Percentiles rank a stretch among this genome's conserved stretches.
phyloP scores from a whole-genome alignment of 2,888 invertebrate genomes.

The Xestia rhomboidea region DNA sequence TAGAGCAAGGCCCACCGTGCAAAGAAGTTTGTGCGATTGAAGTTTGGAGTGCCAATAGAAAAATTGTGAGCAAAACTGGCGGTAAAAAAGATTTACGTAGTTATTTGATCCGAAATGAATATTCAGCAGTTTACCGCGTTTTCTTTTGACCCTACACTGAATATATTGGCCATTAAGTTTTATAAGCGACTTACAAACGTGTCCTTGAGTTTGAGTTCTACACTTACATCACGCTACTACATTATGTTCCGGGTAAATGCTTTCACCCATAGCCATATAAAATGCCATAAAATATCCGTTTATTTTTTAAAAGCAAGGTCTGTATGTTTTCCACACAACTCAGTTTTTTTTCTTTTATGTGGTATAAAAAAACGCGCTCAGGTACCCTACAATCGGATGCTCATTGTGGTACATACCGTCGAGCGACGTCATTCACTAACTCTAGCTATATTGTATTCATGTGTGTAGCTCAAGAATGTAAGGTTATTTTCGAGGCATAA shows the following conservation, averaged over 20 bases:
- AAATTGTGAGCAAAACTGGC: constrained; percentile 4
- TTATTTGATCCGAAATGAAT: background rate
- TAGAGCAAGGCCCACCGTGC: background rate
- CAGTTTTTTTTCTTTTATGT: background rate
- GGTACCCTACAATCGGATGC: constrained; percentile 19
- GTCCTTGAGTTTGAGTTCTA: background rate
- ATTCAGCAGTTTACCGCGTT: background rate
- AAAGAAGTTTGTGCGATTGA: background rate
- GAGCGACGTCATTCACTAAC: background rate
- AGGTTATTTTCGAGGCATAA: background rate
- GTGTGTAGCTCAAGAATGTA: background rate
- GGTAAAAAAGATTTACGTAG: constrained; percentile 12
- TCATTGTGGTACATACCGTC: constrained; percentile 25
- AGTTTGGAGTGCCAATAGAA: background rate
- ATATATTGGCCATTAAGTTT: constrained; percentile 3
- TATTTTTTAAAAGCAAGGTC: background rate
- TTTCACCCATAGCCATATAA: constrained; percentile 15
- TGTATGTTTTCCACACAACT: background rate
- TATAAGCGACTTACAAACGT: background rate
- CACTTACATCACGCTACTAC: background rate
- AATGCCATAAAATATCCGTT: constrained; percentile 1
- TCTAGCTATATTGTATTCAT: background rate
- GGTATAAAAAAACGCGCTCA: background rate
- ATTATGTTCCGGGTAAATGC: background rate
- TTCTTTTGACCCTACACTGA: background rate